Base-by-base conservation (phyloP, 2,888 invertebrate species). In the Nasonovia ribisnigri region DNA sequence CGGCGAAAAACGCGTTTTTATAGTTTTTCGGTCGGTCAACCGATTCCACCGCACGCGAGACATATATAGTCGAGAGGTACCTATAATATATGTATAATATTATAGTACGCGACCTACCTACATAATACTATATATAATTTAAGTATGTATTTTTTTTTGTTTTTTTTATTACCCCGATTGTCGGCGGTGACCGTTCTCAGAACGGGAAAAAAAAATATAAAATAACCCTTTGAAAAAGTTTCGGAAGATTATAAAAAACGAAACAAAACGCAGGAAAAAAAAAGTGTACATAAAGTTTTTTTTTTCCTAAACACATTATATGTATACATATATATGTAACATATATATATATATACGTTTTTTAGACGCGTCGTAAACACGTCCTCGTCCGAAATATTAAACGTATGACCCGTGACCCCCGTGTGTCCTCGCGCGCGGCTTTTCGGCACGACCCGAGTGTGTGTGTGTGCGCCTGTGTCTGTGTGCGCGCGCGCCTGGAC, bases 321-420 rank as follows among this genome's bases (percentile, higher is more conserved):
- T n/a, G n/a, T 48, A 48, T 48, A 88, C 51, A 48, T 88, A n/a
- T n/a, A 48, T 46, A 48, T 29, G 24, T 54, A 88, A 86, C 46
- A 84, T 48, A 48, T 87, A 86, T 86, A 46, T 51, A 20, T 91
- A 77, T 42, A 54, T 84, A 54, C 46, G 84, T 84, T 93, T 93
- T 93, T 90, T 88, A 90, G 89, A 89, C 93, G 93, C 90, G 90
- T 93, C 93, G 93, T 93, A 93, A 93, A 93, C 93, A 93, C 93
- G 93, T 93, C 93, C 90, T 93, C 93, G 93, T 93, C 93, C 93
- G 86, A 93, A 93, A 93, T 90, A 90, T 90, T 90, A 87, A 90
- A 90, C 93, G 90, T 77, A 86, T 60, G 93, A 90, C 90, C 90
- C 90, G 29, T 93, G 93, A 93, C 93, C 93, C 90, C 90, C 90